Evolutionary conservation across 2,797 vertebrate genomes (phyloP).

Genomic region (Coluber constrictor): DNA sequence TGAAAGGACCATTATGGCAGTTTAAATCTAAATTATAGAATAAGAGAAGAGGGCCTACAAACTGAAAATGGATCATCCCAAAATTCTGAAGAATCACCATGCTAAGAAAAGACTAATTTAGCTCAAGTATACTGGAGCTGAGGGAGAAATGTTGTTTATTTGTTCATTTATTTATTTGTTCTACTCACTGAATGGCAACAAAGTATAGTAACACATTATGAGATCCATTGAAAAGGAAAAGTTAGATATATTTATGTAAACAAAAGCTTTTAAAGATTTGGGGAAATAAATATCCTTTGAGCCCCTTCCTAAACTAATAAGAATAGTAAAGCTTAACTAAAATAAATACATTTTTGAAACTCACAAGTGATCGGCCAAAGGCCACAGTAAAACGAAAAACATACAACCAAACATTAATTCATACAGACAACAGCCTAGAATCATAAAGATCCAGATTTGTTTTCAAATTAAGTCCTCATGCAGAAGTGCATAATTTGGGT

Average conservation of each 20-base stretch:
- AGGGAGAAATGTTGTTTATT: neutral
- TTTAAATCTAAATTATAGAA: neutral
- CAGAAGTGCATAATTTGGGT: neutral
- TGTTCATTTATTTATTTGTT: neutral
- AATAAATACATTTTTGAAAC: neutral
- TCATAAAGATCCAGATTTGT: neutral
- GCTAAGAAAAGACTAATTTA: neutral
- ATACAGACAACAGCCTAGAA: neutral
- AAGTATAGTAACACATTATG: neutral
- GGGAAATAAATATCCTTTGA: neutral
- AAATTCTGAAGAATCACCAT: neutral
- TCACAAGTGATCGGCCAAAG: neutral
- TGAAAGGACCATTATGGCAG: neutral
- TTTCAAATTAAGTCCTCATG: neutral
- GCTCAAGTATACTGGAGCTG: neutral
- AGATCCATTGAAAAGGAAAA: neutral
- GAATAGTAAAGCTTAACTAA: neutral
- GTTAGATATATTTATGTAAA: neutral
- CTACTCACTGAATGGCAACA: neutral
- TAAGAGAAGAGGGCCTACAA: neutral
- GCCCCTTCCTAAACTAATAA: neutral
- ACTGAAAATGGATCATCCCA: neutral
- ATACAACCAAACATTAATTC: neutral
- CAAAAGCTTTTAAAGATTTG: neutral
- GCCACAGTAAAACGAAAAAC: neutral